Conservation (phyloP, 2,113 vertebrate species). For the Mormoops blainvillei region DNA sequence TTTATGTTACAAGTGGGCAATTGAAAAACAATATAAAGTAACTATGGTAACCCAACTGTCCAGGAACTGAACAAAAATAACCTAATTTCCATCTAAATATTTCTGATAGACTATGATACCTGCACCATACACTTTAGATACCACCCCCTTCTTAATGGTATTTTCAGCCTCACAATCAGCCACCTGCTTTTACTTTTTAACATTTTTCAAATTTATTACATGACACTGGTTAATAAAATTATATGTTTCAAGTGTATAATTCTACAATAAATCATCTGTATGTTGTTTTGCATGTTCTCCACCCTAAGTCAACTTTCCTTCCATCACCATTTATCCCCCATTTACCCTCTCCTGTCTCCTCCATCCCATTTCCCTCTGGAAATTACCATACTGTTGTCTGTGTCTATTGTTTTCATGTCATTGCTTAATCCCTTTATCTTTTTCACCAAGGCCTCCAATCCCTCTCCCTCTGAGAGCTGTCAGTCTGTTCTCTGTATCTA, state of each 20-base stretch:
- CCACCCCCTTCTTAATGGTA: not conserved
- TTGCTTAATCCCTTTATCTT: not conserved
- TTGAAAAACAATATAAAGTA: not conserved
- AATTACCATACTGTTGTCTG: not conserved
- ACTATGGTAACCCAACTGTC: not conserved
- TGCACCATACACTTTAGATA: not conserved
- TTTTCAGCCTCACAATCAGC: not conserved
- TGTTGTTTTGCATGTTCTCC: not conserved
- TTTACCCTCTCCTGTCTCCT: not conserved
- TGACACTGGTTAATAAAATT: not conserved
- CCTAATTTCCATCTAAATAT: not conserved
- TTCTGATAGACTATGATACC: not conserved
- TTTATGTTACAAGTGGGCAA: not conserved
- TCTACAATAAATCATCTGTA: not conserved
- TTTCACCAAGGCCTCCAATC: not conserved
- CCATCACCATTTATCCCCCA: not conserved
- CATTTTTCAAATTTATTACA: not conserved
- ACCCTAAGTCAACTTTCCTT: not conserved
- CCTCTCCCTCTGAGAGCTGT: not conserved
- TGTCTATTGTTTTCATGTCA: not conserved
- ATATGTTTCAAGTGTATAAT: not conserved
- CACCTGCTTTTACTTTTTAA: not conserved
- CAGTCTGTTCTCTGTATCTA: not conserved
- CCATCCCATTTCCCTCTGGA: not conserved
- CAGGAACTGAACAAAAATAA: not conserved